A percentile compares a stretch with the other conserved stretches of the same genome.
These are phyloP conservation scores for Pseudomyrmex dendroicus DNA, from an alignment of 1,140 invertebrate species.

Conservation along the genomic window DNA sequence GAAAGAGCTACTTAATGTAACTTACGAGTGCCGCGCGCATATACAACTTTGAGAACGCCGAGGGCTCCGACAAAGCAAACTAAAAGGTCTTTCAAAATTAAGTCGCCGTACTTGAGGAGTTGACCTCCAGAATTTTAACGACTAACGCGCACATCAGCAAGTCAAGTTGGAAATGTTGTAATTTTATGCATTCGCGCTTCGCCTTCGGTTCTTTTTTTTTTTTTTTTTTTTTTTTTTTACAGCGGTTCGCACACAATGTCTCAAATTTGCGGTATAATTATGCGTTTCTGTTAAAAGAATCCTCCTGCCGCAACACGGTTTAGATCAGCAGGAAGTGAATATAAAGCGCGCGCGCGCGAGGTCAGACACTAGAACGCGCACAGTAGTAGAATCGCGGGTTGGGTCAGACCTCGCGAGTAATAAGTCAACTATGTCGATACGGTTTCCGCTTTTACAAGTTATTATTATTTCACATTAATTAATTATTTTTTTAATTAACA, in stretches of 20 bases:
- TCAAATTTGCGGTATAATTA: constrained; percentile 28
- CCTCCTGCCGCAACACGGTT: background rate
- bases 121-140: constrained; percentile 12
- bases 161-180: constrained; percentile 29
- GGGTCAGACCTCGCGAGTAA: background rate
- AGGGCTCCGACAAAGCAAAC: background rate
- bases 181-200: constrained; percentile 25
- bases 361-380: background rate
- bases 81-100: constrained; percentile 30
- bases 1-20: background rate
- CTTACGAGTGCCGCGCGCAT: background rate
- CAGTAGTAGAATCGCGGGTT: constrained; percentile 12
- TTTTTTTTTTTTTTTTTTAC: constrained; percentile 13
- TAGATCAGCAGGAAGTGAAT: background rate
- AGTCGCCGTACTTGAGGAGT: background rate
- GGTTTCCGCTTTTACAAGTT: background rate
- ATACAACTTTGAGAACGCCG: background rate
- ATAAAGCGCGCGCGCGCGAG: background rate
- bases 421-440: background rate
- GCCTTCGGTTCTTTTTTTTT: background rate
- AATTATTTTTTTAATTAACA: constrained; percentile 5
- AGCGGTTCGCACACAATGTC: background rate
- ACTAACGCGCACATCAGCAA: background rate
- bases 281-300: constrained; percentile 16
- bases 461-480: background rate